Evolutionary conservation across 2,113 vertebrate species (phyloP).

Genomic region (Carassius auratus): DNA sequence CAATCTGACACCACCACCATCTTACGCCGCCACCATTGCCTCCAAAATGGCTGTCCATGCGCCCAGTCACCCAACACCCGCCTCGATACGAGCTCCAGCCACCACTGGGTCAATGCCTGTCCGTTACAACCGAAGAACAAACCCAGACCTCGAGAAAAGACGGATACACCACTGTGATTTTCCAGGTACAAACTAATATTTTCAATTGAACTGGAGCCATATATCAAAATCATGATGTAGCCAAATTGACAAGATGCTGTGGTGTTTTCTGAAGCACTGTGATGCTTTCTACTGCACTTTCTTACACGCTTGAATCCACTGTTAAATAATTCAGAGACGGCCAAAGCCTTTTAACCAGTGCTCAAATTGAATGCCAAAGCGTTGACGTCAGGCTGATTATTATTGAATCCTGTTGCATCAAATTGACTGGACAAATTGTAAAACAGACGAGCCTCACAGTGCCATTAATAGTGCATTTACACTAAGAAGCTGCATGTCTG

Average conservation of each 20-base stretch:
- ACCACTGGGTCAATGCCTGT: slow-evolving; percentile 75
- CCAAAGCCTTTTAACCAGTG: slow-evolving; percentile 63
- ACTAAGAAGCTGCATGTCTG: slow-evolving; percentile 50
- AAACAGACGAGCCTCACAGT: slow-evolving; percentile 52
- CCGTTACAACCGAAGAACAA: slow-evolving; percentile 95
- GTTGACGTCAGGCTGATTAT: slow-evolving; percentile 55
- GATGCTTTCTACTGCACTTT: slow-evolving; percentile 26
- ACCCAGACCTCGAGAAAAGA: slow-evolving; percentile 96
- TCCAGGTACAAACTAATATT: slow-evolving; percentile 76
- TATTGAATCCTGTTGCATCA: slow-evolving; percentile 62
- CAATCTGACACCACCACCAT: slow-evolving; percentile 93
- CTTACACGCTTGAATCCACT: slow-evolving; percentile 42
- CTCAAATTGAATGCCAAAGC: slow-evolving; percentile 50
- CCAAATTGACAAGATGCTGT: not conserved
- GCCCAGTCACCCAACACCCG: slow-evolving; percentile 75
- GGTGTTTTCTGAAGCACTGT: not conserved
- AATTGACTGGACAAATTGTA: slow-evolving; percentile 59
- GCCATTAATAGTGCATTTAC: slow-evolving; percentile 64
- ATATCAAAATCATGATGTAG: not conserved
- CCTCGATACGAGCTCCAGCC: slow-evolving; percentile 61
- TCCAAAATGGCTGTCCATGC: slow-evolving; percentile 89
- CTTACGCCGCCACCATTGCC: slow-evolving; percentile 94
- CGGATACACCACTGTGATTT: slow-evolving; percentile 99
- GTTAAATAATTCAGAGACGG: slow-evolving; percentile 61
- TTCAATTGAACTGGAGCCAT: not conserved